These are phyloP conservation scores for Oopsacas minuta DNA, from an alignment of 37 sponge, comb jelly and placozoan species.

Conservation along the genomic window DNA sequence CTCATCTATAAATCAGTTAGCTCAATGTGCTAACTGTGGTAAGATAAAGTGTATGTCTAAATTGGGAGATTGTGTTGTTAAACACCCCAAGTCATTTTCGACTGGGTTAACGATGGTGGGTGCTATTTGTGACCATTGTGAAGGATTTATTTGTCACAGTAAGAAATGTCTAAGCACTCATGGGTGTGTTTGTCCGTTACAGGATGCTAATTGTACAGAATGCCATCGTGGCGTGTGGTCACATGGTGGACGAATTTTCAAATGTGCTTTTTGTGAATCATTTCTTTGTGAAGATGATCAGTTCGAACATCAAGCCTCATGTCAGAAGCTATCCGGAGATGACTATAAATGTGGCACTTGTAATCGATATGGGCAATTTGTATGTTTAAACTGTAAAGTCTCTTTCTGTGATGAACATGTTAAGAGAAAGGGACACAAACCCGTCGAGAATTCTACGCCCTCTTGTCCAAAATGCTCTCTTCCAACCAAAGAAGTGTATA, in stretches of 20 bases:
- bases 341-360: constrained; percentile 86
- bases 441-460: constrained; percentile 42
- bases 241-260: constrained; percentile 89
- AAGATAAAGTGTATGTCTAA: constrained; percentile 92
- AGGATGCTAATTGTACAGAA: constrained; percentile 65
- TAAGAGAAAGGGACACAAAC: constrained; percentile 85
- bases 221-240: constrained; percentile 89
- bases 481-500: constrained; percentile 79
- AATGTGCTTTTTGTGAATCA: constrained; percentile 71
- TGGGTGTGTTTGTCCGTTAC: constrained; percentile 83
- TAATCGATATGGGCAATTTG: constrained; percentile 76
- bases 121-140: constrained; percentile 98
- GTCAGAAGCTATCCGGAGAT: constrained; percentile 81
- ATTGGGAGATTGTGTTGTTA: constrained; percentile 88
- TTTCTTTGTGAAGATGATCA: constrained; percentile 97
- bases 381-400: constrained; percentile 84
- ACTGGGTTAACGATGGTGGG: constrained; percentile 88
- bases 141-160: constrained; percentile 95
- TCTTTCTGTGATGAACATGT: constrained; percentile 97
- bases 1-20: constrained; percentile 57
- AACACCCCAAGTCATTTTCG: constrained; percentile 58
- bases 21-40: constrained; percentile 86
- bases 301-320: constrained; percentile 99
- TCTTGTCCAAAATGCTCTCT: constrained; percentile 91
- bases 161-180: constrained; percentile 88